Evolutionary conservation across 1,140 invertebrate genomes (phyloP), one percentile per base, ranked within the genome.

Genomic region (Drosophila seguyi): DNA sequence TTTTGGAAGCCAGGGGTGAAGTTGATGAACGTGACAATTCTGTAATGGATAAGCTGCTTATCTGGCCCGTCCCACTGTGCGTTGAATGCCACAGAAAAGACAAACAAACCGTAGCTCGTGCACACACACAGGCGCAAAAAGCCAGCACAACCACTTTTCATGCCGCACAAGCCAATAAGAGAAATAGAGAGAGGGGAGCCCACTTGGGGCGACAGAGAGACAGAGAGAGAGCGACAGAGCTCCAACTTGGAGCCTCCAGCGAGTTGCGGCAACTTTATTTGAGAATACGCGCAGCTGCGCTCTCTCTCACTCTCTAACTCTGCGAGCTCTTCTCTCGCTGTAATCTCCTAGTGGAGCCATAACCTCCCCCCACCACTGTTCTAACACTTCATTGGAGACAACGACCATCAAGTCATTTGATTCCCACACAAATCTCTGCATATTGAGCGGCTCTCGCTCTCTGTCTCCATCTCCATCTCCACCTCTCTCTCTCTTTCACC

Each of bases 301-400:
- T 65, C 63, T 77, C 63, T 34, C 18, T 36, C 41, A 56, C 48
- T 25, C 38, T 61, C 29, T 34, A 38, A 29, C 57, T 68, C 38
- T 53, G 22, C 25, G 56, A 27, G 41, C 34, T 36, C 34, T 34
- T 36, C 45, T 63, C 57, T 18, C 18, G 48, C 34, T 68, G 34
- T 45, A 60, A 44, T 83, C 69, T 62, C 67, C 67, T 57, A 60
- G 59, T 60, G 45, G 79, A 55, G 68, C 71, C 27, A 59, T 74
- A 68, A 45, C 67, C 71, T 38, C 56, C 25, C 38, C 71, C 55
- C 31, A 67, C 22, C 39, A 31, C 58, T 58, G 79, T 90, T 90
- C 85, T 88, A 88, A 90, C 84, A 88, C 84, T 88, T 88, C 85
- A 88, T 88, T 88, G 84, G 84, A 85, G 80, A 76, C 79, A 85